Evolutionary conservation across 1,140 invertebrate species (phyloP).

Genomic region (Nautilus pompilius): DNA sequence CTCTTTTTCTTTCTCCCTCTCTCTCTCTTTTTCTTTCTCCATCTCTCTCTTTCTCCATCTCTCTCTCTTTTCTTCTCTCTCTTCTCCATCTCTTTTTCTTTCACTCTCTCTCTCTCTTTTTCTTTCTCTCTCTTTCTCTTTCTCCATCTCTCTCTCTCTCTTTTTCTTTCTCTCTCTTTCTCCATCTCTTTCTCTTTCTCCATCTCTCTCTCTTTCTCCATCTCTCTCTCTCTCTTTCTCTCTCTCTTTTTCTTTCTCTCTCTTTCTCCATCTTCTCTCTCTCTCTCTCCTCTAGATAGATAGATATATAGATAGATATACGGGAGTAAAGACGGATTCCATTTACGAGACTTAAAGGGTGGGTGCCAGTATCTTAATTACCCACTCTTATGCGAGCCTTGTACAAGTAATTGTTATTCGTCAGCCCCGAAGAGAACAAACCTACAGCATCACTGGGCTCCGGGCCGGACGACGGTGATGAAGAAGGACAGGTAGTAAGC

Average conservation of each 20-base stretch:
- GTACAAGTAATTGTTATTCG: too few relatives aligned
- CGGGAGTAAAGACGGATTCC: too few relatives aligned
- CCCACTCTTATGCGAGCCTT: too few relatives aligned
- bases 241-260: not conserved
- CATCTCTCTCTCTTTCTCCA: not conserved
- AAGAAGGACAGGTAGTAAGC: too few relatives aligned
- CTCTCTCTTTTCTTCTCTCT: not conserved
- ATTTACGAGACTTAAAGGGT: too few relatives aligned
- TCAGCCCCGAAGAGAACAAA: too few relatives aligned
- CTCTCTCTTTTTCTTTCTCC: not conserved
- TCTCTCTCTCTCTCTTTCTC: not conserved
- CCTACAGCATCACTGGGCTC: too few relatives aligned
- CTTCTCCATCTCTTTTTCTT: not conserved
- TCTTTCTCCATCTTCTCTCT: not conserved
- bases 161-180: not conserved
- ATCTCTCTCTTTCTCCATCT: not conserved
- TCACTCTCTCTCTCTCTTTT: not conserved
- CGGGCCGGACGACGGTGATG: too few relatives aligned
- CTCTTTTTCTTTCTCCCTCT: not conserved
- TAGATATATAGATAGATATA: too few relatives aligned
- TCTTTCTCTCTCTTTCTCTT: not conserved
- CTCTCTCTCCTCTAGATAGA: too few relatives aligned
- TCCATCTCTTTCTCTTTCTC: not conserved
- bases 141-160: not conserved
- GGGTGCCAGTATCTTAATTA: too few relatives aligned